These are phyloP conservation scores for Petrocephalus zakoni DNA, from an alignment of 2,113 vertebrate genomes.

Conservation along the genomic window DNA sequence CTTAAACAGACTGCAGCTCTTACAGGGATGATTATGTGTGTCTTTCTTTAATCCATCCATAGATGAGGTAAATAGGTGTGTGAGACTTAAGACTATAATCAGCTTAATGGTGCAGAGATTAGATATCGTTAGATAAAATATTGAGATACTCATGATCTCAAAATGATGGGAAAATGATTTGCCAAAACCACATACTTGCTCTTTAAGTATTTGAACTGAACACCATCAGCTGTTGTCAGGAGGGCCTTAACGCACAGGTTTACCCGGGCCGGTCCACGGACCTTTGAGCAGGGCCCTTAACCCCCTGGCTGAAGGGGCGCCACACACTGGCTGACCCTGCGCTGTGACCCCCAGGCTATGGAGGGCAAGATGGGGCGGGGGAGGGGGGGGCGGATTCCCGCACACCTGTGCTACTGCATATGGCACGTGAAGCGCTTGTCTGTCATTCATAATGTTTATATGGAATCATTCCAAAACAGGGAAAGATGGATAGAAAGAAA, in stretches of 20 bases:
- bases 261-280: not conserved
- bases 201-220: not conserved
- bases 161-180: not conserved
- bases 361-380: not conserved
- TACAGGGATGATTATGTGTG: not conserved
- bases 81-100: not conserved
- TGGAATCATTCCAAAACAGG: too few relatives aligned
- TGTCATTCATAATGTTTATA: not conserved
- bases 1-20: not conserved
- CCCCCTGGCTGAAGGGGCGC: not conserved
- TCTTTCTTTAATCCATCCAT: conserved; percentile 3
- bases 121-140: not conserved
- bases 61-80: not conserved
- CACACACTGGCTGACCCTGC: not conserved
- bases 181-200: not conserved
- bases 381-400: not conserved
- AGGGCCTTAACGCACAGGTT: not conserved
- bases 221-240: not conserved
- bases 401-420: not conserved
- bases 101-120: not conserved
- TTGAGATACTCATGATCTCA: not conserved
- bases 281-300: not conserved
- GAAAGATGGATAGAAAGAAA: too few relatives aligned
- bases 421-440: not conserved
- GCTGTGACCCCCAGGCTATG: not conserved